These are phyloP conservation scores for Cynocephalus volans DNA, from an alignment of 2,113 vertebrate species.

Conservation along the genomic window DNA sequence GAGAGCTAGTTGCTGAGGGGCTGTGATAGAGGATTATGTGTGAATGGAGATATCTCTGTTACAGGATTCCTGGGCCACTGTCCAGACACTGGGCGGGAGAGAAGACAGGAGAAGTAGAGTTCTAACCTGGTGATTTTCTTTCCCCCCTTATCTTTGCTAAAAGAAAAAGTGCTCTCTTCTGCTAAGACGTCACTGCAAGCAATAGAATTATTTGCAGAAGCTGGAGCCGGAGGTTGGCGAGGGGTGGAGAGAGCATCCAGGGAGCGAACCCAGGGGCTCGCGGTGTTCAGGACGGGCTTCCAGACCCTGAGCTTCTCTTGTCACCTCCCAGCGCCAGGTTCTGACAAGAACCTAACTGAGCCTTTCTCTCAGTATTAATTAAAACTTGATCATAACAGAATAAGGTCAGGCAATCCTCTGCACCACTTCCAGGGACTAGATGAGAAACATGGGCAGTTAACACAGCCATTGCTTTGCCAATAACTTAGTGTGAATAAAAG, in stretches of 20 bases:
- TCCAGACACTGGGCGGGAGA: no score
- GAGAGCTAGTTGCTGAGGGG: neutral
- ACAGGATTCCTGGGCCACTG: accelerated
- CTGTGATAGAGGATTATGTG: accelerated
- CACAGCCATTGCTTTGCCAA: accelerated
- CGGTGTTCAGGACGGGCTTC: accelerated
- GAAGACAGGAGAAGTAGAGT: accelerated
- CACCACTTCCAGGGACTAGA: neutral
- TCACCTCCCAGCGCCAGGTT: neutral
- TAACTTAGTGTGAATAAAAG: accelerated
- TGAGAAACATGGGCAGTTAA: neutral
- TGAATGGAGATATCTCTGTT: accelerated
- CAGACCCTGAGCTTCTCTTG: accelerated
- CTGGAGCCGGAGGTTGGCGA: neutral
- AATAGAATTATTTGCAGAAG: neutral
- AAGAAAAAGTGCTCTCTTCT: neutral
- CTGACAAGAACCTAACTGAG: accelerated
- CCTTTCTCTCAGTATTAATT: neutral
- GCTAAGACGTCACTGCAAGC: neutral
- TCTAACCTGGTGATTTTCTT: neutral
- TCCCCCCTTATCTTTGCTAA: neutral
- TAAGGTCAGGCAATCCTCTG: neutral
- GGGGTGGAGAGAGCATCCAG: neutral
- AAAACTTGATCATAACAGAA: accelerated
- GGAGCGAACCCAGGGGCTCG: accelerated